Conservation (phyloP, 2,888 invertebrate genomes). For the Cordylochernes scorpioides region DNA sequence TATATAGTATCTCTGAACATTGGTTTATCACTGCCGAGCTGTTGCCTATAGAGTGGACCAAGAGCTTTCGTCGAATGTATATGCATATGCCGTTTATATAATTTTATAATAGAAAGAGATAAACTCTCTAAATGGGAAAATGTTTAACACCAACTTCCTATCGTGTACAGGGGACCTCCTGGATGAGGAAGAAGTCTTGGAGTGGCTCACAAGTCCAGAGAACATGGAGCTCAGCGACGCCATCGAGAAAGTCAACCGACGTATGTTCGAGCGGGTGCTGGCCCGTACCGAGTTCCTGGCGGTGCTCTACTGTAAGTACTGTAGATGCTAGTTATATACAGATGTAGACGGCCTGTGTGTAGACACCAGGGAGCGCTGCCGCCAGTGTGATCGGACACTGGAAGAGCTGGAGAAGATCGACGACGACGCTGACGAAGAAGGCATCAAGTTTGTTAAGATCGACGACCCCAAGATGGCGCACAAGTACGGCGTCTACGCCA, state of each 20-base stretch:
- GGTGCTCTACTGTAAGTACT: conserved; percentile 60
- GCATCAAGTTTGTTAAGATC: conserved; percentile 73
- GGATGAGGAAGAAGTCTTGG: conserved; percentile 58
- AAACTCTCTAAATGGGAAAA: too few relatives aligned
- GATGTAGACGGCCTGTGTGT: neutral
- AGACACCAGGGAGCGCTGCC: conserved; percentile 47
- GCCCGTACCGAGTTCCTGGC: conserved; percentile 68
- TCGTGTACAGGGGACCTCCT: conserved; percentile 41
- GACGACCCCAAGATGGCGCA: conserved; percentile 64
- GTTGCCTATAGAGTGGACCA: too few relatives aligned
- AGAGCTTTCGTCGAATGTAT: too few relatives aligned
- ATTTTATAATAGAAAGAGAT: too few relatives aligned
- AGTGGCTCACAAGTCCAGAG: conserved; percentile 73
- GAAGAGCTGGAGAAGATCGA: conserved; percentile 64
- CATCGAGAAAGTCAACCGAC: conserved; percentile 64
- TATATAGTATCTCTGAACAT: too few relatives aligned
- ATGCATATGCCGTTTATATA: too few relatives aligned
- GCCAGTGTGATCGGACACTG: conserved; percentile 50
- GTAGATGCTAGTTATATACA: neutral
- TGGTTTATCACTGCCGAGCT: too few relatives aligned
- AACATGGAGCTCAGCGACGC: conserved; percentile 70
- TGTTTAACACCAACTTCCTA: conserved; percentile 1
- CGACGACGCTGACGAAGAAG: conserved; percentile 62
- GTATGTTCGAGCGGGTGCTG: conserved; percentile 74
- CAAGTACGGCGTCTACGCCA: conserved; percentile 59